Percentiles rank a stretch among this genome's conserved stretches.
phyloP scores from a whole-genome alignment of 2,888 invertebrate genomes.

The Brachypalpus laphriformis region DNA sequence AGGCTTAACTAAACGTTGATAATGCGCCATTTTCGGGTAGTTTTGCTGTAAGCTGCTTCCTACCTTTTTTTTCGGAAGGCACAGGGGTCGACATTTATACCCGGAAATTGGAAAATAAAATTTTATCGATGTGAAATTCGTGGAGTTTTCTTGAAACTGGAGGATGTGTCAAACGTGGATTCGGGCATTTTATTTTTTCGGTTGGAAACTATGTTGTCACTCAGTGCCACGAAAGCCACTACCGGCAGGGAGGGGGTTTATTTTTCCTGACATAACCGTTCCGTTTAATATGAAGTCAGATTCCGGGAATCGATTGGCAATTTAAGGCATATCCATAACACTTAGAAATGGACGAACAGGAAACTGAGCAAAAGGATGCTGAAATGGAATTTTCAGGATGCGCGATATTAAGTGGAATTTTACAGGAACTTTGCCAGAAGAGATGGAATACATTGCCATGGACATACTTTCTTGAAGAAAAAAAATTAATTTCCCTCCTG shows the following conservation, averaged over 20 bases:
- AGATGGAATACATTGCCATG: no score
- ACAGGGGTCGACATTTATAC: conserved; percentile 14
- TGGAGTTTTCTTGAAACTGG: not conserved
- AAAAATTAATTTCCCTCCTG: no score
- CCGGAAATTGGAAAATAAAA: conserved; percentile 72
- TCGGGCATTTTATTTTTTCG: conserved; percentile 41
- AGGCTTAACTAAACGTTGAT: conserved; percentile 14
- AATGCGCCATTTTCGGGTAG: conserved; percentile 31
- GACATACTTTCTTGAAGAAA: no score
- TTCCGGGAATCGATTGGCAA: conserved; percentile 38
- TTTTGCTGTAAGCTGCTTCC: conserved; percentile 36
- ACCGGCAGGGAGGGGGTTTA: not conserved
- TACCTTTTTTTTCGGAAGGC: conserved; percentile 1
- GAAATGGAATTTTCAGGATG: not conserved
- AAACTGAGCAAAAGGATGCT: conserved; percentile 1
- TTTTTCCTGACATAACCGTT: conserved; percentile 40
- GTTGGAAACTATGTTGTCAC: conserved; percentile 48
- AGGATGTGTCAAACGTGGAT: conserved; percentile 40
- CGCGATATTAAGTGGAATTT: not conserved
- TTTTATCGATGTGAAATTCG: conserved; percentile 53
- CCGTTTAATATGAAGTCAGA: conserved; percentile 37
- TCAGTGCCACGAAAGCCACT: conserved; percentile 12
- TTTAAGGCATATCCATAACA: conserved; percentile 24
- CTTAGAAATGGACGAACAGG: conserved; percentile 15
- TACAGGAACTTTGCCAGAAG: not conserved